Evolutionary conservation across 1,140 invertebrate species (phyloP), one percentile per base, ranked within the genome.

Genomic region (Scaptomyza pallida): DNA sequence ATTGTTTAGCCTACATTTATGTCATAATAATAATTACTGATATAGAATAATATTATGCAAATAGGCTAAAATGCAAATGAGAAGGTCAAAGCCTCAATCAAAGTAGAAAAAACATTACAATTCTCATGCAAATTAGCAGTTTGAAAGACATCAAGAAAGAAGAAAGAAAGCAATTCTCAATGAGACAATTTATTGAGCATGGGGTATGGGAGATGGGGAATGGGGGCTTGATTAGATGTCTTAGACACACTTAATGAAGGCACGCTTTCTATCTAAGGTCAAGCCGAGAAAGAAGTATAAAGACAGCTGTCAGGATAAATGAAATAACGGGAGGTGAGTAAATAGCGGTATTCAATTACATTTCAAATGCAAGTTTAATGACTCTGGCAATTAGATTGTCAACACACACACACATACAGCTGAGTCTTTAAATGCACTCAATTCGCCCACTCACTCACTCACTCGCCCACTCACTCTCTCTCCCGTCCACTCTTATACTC

Each of bases 301-400:
- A 16, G n/a, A 12, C 33, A 30, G 26, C 47, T 23, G 21, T 40
- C 33, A 5, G 13, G 8, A 15, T 37, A 16, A 41, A 17, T 12
- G 15, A 23, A 43, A 37, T 48, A n/a, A n/a, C n/a, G 51, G 54
- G 9, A 33, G 51, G 26, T 44, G 35, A n/a, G 21, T 17, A 30
- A 41, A 52, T 51, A 17, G 40, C 23, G n/a, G 21, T 44, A 40
- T 50, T 51, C 68, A 51, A 57, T 70, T 65, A 51, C 61, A 67
- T 68, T 73, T 77, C 35, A 68, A 86, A 85, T 80, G 80, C 72
- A 51, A 73, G 63, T 76, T 86, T 83, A 73, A 83, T 86, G 76
- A 80, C 72, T 77, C 59, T 76, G 59, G 72, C 67, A 74, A 71
- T 64, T 65, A 55, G 21, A 56, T 40, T 60, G 47, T 30, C 48